A percentile compares a stretch with the other conserved stretches of the same genome.
These are phyloP conservation scores for Zaprionus obscuricornis DNA, from an alignment of 2,888 invertebrate species.

Conservation along the genomic window DNA sequence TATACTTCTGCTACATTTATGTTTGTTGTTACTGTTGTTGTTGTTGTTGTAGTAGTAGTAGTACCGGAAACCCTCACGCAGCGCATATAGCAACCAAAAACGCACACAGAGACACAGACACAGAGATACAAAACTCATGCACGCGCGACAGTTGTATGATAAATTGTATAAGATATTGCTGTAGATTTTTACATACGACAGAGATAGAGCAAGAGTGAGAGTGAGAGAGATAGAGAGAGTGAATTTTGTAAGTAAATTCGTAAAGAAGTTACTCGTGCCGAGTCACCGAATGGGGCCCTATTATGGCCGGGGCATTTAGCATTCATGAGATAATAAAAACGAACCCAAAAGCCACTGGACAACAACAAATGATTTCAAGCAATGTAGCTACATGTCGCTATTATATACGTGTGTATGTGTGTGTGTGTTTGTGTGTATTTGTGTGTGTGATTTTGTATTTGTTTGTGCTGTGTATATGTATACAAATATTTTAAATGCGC, in stretches of 20 bases:
- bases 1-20: no score
- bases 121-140: constrained; percentile 4
- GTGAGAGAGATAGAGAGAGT: neutral
- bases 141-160: constrained; percentile 66
- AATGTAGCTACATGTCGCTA: constrained; percentile 28
- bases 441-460: neutral
- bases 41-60: no score
- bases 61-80: constrained; percentile 62
- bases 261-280: constrained; percentile 1
- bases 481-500: constrained; percentile 45
- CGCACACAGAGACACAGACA: constrained; percentile 15
- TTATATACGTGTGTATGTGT: constrained; percentile 3
- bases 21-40: no score
- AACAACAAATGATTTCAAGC: constrained; percentile 72
- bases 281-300: constrained; percentile 35
- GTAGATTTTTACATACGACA: constrained; percentile 64
- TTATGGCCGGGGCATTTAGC: constrained; percentile 70
- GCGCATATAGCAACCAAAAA: constrained; percentile 30
- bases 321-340: constrained; percentile 78
- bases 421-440: neutral
- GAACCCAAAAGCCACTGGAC: constrained; percentile 62
- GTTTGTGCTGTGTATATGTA: constrained; percentile 1
- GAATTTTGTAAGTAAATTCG: constrained; percentile 18
- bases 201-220: neutral
- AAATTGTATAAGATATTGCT: constrained; percentile 71